Evolutionary conservation across 2,888 invertebrate species (phyloP).

Genomic region (Philaethria dido): DNA sequence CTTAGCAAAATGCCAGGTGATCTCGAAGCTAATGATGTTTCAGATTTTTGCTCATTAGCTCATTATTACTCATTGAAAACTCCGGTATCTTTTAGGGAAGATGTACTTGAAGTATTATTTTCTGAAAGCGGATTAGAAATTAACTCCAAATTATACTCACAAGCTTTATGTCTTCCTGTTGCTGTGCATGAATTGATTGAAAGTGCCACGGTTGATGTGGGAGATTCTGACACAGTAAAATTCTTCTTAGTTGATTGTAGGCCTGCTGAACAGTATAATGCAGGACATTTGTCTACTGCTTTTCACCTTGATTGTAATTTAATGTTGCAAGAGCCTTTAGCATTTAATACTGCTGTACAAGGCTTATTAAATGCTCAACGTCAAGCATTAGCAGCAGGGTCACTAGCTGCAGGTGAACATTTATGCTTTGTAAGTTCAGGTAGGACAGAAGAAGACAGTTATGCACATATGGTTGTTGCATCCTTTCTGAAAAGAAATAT

Average conservation of each 20-base stretch:
- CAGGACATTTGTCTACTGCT: slow-evolving; percentile 97
- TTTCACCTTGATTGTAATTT: slow-evolving; percentile 99
- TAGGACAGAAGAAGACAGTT: slow-evolving; percentile 95
- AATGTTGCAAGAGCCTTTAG: slow-evolving; percentile 97
- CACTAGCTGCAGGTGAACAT: slow-evolving; percentile 93
- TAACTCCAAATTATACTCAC: slow-evolving; percentile 87
- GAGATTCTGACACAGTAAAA: slow-evolving; percentile 87
- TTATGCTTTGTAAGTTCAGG: slow-evolving; percentile 97
- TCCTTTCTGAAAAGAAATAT: slow-evolving; percentile 97
- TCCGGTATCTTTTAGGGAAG: slow-evolving; percentile 95
- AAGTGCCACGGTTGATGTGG: slow-evolving; percentile 87
- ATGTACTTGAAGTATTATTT: slow-evolving; percentile 87
- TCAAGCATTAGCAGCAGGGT: slow-evolving; percentile 93
- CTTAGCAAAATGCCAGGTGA: slow-evolving; percentile 91
- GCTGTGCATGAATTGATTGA: slow-evolving; percentile 96
- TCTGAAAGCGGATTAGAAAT: slow-evolving; percentile 82
- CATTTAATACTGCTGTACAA: slow-evolving; percentile 97
- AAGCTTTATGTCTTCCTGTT: slow-evolving; percentile 98
- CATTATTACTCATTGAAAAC: slow-evolving; percentile 97
- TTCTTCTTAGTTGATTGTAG: slow-evolving; percentile 99
- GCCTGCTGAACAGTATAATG: slow-evolving; percentile 98
- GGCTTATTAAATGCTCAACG: slow-evolving; percentile 95
- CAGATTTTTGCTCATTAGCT: slow-evolving; percentile 98
- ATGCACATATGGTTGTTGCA: slow-evolving; percentile 99
- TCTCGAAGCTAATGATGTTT: slow-evolving; percentile 96